phyloP scores from a whole-genome alignment of 2,888 invertebrate genomes.

The Halictus ligatus region DNA sequence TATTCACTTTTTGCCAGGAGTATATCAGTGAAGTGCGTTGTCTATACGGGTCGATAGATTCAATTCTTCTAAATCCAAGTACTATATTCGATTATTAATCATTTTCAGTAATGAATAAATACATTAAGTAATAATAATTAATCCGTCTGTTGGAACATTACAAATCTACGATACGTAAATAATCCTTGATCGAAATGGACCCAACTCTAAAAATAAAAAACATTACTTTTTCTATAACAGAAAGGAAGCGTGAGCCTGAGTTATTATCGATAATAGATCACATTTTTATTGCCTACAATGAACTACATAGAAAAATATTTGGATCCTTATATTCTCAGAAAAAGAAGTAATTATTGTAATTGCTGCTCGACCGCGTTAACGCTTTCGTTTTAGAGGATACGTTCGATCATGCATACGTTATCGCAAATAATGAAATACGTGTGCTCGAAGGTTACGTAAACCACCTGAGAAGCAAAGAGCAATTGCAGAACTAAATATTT shows the following conservation, averaged over 20 bases:
- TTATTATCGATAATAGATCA: neutral
- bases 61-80: neutral
- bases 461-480: slow-evolving; percentile 33
- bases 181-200: no score
- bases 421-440: neutral
- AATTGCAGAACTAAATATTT: slow-evolving; percentile 11
- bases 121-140: no score
- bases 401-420: neutral
- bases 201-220: no score
- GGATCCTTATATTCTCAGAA: neutral
- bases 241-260: no score
- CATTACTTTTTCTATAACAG: no score
- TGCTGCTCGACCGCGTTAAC: neutral
- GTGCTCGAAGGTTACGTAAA: neutral
- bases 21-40: neutral
- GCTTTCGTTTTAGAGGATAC: neutral
- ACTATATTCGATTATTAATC: no score
- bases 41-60: neutral
- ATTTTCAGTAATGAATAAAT: no score
- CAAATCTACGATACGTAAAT: no score
- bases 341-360: neutral
- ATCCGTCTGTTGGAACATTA: no score
- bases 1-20: neutral
- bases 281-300: neutral
- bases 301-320: neutral